Conservation (phyloP, 2,797 vertebrate species). For the Lagodon rhomboides region DNA sequence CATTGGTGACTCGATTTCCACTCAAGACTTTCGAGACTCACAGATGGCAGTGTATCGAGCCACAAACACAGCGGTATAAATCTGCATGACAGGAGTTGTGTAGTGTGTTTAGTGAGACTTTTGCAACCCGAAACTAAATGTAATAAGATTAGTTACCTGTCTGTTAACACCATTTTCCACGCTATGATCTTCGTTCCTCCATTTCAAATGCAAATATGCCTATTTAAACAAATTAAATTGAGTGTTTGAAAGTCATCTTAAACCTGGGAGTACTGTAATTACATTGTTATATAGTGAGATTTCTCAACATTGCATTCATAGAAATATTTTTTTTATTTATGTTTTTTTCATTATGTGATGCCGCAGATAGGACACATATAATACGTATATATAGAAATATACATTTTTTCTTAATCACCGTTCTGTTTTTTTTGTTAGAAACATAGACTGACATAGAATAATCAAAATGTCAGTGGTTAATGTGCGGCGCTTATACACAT, state of each 20-base stretch:
- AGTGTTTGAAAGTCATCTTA: neutral
- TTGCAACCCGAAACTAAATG: slow-evolving; percentile 2
- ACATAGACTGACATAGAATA: neutral
- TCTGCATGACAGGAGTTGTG: slow-evolving; percentile 20
- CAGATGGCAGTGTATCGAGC: slow-evolving; percentile 44
- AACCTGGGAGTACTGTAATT: neutral
- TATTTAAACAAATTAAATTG: neutral
- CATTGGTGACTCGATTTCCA: slow-evolving; percentile 57
- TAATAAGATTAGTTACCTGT: slow-evolving; percentile 4
- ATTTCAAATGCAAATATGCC: slow-evolving; percentile 1
- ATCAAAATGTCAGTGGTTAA: neutral
- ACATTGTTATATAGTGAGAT: neutral
- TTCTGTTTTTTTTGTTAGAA: neutral
- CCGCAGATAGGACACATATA: neutral
- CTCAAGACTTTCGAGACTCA: slow-evolving; percentile 44
- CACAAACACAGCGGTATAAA: slow-evolving; percentile 36
- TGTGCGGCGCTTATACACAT: neutral
- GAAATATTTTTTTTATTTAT: neutral
- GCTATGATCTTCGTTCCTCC: neutral
- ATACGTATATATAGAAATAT: neutral
- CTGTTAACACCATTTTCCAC: neutral
- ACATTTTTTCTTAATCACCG: neutral
- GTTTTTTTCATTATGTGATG: neutral
- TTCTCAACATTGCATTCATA: neutral
- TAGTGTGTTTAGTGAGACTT: slow-evolving; percentile 26